These are phyloP conservation scores for Drosophila sturtevanti DNA, from an alignment of 1,140 invertebrate genomes.

Conservation along the genomic window DNA sequence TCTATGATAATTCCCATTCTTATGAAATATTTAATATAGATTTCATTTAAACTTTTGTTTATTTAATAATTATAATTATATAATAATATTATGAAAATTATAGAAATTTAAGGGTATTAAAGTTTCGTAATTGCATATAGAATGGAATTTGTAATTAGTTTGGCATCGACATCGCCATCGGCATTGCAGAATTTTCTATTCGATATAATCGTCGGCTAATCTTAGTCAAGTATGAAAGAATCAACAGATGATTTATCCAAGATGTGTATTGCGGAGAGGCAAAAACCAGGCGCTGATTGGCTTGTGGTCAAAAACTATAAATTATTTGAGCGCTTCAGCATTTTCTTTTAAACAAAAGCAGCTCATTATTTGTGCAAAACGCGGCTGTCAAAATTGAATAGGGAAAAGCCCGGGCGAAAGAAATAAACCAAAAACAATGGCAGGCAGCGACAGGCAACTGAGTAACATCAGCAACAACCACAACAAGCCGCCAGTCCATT, in stretches of 20 bases:
- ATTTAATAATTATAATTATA: no score
- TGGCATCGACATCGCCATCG: neutral
- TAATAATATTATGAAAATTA: no score
- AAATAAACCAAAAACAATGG: conserved; percentile 67
- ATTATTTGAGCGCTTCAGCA: conserved; percentile 45
- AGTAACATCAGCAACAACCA: conserved; percentile 14
- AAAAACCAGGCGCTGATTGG: neutral
- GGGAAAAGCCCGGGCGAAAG: conserved; percentile 61
- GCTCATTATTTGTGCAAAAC: conserved; percentile 76
- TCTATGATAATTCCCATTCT: no score
- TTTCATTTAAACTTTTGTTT: no score
- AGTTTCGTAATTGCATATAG: neutral
- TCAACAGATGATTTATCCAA: conserved; percentile 12
- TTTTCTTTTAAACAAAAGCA: conserved; percentile 58
- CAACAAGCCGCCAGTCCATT: conserved; percentile 56
- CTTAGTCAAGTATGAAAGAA: neutral
- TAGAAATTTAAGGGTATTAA: neutral
- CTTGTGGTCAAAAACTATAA: conserved; percentile 30
- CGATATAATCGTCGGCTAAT: neutral
- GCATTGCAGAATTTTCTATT: neutral
- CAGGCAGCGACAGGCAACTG: conserved; percentile 36
- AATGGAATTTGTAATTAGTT: conserved; percentile 34
- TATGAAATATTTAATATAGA: no score
- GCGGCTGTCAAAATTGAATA: conserved; percentile 78
- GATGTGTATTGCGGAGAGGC: neutral